Evolutionary conservation across 2,113 vertebrate species (phyloP), one percentile per base, ranked within the genome.

Genomic region (Lamprologus sp.): DNA sequence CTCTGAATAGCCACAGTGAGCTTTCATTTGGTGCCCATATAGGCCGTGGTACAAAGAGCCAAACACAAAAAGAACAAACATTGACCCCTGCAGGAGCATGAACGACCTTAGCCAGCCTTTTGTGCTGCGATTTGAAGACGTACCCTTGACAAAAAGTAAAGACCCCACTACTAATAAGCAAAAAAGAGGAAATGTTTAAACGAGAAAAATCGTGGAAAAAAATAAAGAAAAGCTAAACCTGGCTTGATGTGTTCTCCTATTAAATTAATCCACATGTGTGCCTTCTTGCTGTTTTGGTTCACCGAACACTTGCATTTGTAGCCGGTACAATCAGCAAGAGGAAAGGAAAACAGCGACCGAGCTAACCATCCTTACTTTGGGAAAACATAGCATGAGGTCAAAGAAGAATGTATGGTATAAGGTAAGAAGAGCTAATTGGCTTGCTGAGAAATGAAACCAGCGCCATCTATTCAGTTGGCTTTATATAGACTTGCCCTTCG

Each of bases 401-500:
- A 87, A 87, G 47, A 81, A 47, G 89, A 94, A 93, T 79, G 79
- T 47, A 85, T 82, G 42, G 86, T 65, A 42, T 77, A 77, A 90
- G 81, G 92, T 90, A 90, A 58, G 82, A 89, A 60, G 79, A 90
- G 81, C 86, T 91, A 93, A 94, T 93, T 93, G 88, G 88, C 85
- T 88, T 83, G 40, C 92, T 86, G 91, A 88, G 89, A 84, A 49
- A 65, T 54, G 77, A 86, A 93, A 83, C 79, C 17, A 79, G 63
- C 82, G n/a, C 75, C 89, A 88, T 92, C 88, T 83, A 82, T 92
- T 92, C 86, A 75, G 56, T 7, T 21, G 70, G 90, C 92, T 94
- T 95, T 92, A 93, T 94, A 91, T 91, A 93, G 92, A 94, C 87
- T 35, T 91, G 92, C 86, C 93, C 93, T 94, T 93, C 83, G 87